phyloP scores from a whole-genome alignment of 1,140 invertebrate genomes.

The Galendromus occidentalis region DNA sequence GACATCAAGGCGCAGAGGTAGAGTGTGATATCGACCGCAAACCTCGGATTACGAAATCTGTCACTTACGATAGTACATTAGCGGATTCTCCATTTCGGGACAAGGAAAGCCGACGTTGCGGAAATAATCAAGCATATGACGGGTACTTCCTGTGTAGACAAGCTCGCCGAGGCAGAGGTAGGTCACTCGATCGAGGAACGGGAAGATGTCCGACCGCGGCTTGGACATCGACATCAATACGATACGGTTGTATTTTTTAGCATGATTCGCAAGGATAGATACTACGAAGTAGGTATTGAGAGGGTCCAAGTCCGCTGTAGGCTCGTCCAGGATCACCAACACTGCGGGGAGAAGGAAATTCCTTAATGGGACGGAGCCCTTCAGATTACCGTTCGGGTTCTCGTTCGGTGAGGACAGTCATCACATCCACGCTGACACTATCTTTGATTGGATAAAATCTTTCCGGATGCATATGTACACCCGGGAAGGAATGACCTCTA shows the following conservation, averaged over 20 bases:
- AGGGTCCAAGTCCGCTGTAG: constrained; percentile 70
- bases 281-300: constrained; percentile 75
- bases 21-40: no score
- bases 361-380: no score
- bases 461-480: no score
- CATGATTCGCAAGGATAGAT: constrained; percentile 73
- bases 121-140: constrained; percentile 75
- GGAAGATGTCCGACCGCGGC: constrained; percentile 73
- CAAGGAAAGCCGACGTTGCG: constrained; percentile 72
- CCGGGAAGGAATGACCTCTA: no score
- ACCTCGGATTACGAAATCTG: no score
- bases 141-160: constrained; percentile 64
- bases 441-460: no score
- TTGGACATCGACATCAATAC: constrained; percentile 77
- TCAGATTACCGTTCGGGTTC: no score
- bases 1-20: constrained; percentile 26
- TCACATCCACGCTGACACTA: no score
- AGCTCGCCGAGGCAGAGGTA: constrained; percentile 71
- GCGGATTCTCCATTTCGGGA: constrained; percentile 65
- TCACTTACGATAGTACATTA: constrained; percentile 75
- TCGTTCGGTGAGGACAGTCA: no score
- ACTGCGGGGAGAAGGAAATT: constrained; percentile 32
- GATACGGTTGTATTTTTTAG: constrained; percentile 67
- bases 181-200: constrained; percentile 58
- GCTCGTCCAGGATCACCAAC: constrained; percentile 64